Conservation (phyloP, 2,797 vertebrate genomes). For the Thaleichthys pacificus region DNA sequence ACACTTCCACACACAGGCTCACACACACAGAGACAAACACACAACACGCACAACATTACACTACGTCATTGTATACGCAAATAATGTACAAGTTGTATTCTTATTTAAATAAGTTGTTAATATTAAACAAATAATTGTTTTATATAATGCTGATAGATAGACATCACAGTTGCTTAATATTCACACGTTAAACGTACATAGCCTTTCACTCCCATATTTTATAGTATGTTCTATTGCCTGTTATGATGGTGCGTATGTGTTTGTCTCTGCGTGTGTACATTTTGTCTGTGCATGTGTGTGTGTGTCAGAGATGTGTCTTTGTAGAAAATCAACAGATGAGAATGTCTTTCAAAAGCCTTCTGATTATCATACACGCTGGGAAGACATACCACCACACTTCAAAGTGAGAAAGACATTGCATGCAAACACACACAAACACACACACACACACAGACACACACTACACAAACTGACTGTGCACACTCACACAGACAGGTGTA, state of each 20-base stretch:
- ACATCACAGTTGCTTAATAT: too few species aligned
- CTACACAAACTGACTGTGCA: background rate
- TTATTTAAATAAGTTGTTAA: too few species aligned
- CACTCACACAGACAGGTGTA: background rate
- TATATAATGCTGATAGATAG: too few species aligned
- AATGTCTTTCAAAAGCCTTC: background rate
- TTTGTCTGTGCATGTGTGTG: background rate
- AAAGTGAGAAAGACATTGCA: background rate
- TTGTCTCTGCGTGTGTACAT: background rate
- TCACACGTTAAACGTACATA: too few species aligned
- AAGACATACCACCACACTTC: background rate
- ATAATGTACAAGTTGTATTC: too few species aligned
- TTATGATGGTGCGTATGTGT: background rate
- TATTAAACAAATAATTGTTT: too few species aligned
- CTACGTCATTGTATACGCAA: too few species aligned
- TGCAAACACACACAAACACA: background rate
- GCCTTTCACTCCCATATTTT: too few species aligned
- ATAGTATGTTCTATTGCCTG: background rate
- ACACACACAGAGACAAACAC: background rate
- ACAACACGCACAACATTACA: constrained; percentile 1
- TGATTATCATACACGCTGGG: background rate
- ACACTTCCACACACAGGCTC: too few species aligned
- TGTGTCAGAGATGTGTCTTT: background rate
- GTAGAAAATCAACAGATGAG: background rate
- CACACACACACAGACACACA: background rate